Base-by-base conservation (phyloP, 2,888 invertebrate species). In the Ischnus inquisitorius region DNA sequence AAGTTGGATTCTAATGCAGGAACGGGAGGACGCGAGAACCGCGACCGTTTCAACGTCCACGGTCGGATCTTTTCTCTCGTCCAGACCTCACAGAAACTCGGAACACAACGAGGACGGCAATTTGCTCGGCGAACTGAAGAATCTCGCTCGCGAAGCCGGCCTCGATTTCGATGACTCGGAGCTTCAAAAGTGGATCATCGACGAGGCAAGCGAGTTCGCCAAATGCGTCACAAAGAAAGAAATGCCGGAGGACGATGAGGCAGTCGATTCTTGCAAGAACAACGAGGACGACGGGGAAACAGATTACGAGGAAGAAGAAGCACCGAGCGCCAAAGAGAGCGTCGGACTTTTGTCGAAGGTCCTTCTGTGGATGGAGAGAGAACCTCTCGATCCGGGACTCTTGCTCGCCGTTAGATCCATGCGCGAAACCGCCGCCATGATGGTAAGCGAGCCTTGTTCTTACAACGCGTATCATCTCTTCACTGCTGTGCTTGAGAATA, bases 341-440 rank as follows among this genome's bases (percentile, higher is more conserved):
- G 94, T 93, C 48, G 89, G 89, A 71, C 91, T 93, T 65, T 90
- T 94, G 46, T 92, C 93, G 46, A 93, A 93, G 81, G 94, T 94
- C 57, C 91, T 94, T 41, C 87, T 91, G 12, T 94, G 94, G 94
- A 94, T 94, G 94, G 94, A 94, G 86, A 93, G 93, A 76, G 93
- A 94, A 89, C 93, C 94, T 19, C 91, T 94, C 83, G 94, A 94
- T 88, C 94, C 94, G 28, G 92, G 92, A 83, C 88, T 93, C 22
- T 88, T 93, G 77, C 89, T 93, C 65, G 90, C 92, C 62, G 90
- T 91, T 85, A 92, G 93, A 83, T 92, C 93, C 84, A 92, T 93
- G 91, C 92, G 93, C 86, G 92, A 92, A 89, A 92, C 91, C 41
- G 93, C 92, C 77, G 89, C 89, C 74, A 89, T 91, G 81, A 92